Conservation (phyloP, 2,797 vertebrate genomes). For the Acanthurus leucopareius region DNA sequence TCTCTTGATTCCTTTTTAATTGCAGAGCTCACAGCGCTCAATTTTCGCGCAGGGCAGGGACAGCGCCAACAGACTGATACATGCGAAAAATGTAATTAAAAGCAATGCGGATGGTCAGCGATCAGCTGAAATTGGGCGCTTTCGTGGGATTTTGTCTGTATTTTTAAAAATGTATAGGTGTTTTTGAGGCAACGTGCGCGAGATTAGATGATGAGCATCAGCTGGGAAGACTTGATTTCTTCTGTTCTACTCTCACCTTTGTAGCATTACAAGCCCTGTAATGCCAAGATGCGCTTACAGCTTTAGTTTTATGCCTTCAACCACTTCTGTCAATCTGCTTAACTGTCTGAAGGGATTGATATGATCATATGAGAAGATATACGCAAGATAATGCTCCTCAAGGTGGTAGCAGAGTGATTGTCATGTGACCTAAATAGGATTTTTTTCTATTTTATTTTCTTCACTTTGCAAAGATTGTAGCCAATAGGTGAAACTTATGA, state of each 20-base stretch:
- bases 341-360: constrained; percentile 25
- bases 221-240: constrained; percentile 17
- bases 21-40: constrained; percentile 9
- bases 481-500: not conserved
- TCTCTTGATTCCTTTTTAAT: constrained; percentile 23
- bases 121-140: not conserved
- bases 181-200: not conserved
- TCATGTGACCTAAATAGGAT: constrained; percentile 23
- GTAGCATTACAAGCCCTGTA: not conserved
- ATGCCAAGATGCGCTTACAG: constrained; percentile 2
- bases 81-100: constrained; percentile 22
- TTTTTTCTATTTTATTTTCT: not conserved
- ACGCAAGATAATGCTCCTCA: constrained; percentile 7
- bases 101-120: not conserved
- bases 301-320: constrained; percentile 3
- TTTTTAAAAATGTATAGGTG: not conserved
- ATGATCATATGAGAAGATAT: not conserved
- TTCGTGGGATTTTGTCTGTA: not conserved
- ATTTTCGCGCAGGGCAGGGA: constrained; percentile 25
- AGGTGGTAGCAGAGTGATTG: constrained; percentile 8
- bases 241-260: constrained; percentile 12
- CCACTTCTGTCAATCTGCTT: constrained; percentile 28
- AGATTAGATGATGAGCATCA: constrained; percentile 22
- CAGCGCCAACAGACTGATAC: constrained; percentile 7
- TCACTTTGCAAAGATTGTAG: not conserved